Evolutionary conservation across 2,888 invertebrate species (phyloP), one percentile per base, ranked within the genome.

Genomic region (Nemurella pictetii): DNA sequence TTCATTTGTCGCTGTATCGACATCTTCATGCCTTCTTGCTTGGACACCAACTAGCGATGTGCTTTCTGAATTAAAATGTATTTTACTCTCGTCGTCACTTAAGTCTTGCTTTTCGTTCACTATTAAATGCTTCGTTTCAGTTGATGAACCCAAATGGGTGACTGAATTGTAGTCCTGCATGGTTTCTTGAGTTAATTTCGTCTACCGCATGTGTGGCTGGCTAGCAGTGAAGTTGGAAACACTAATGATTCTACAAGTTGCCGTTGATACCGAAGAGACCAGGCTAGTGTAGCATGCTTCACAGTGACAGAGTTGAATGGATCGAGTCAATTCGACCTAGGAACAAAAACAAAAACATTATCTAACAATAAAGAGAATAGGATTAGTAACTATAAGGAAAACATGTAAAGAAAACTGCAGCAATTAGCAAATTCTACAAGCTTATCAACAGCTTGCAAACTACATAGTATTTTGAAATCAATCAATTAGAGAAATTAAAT

Each of bases 1-100:
- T 87, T 90, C 90, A 9, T 80, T 74, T n/a, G 73, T 32, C 29
- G 77, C 3, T 75, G 55, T n/a, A 32, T 82, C 85, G n/a, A 26
- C 28, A 5, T 85, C 85, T 26, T 82, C 82, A 26, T 82, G 82
- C 28, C 82, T 82, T 82, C 82, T 82, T 55, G 80, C 26, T 12
- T 82, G 82, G 15, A 29, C 26, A 72, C 82, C 55, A 20, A 26
- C 72, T 5, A 82, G 55, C 26, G 72, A 82, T n/a, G 78, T 78
- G 29, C 28, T 82, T n/a, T 36, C 36, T 20, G 55, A 55, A 72
- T 72, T 82, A 72, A 55, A 82, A 28, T 82, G 82, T 55, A 55
- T 72, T 29, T 82, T 82, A 9, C 55, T 55, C 28, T 82, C 82
- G 25, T 81, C 81, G n/a, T 82, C 82, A 72, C 27, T 72, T 28